A percentile compares a stretch with the other conserved stretches of the same genome.
These are phyloP conservation scores for Gymnothorax reevesii DNA, from an alignment of 2,797 vertebrate genomes.

Conservation along the genomic window DNA sequence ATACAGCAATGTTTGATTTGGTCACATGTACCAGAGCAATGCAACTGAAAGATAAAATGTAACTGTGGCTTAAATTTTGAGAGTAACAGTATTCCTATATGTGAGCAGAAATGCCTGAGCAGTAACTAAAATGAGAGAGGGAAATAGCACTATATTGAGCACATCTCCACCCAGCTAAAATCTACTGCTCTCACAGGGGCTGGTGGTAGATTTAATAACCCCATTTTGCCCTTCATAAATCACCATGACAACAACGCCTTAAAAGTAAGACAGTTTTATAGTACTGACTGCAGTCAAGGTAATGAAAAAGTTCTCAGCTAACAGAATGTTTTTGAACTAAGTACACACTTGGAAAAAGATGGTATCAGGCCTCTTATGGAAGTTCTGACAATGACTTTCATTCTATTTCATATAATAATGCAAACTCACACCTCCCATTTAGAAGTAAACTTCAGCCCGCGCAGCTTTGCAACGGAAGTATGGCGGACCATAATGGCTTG, in stretches of 20 bases:
- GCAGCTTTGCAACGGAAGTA: too few species aligned
- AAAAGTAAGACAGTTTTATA: not conserved
- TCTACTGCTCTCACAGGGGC: not conserved
- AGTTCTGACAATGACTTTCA: not conserved
- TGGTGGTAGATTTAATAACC: not conserved
- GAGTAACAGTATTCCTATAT: not conserved
- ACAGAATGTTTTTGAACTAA: not conserved
- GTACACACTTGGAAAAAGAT: not conserved
- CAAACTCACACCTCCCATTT: not conserved
- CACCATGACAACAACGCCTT: not conserved
- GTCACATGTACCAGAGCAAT: not conserved
- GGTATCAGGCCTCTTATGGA: not conserved
- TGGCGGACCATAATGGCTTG: too few species aligned
- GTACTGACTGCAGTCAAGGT: not conserved
- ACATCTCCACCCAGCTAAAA: not conserved
- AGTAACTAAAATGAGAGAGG: not conserved
- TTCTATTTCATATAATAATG: not conserved
- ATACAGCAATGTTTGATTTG: not conserved
- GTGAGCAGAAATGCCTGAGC: not conserved
- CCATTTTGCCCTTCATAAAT: not conserved
- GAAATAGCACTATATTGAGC: not conserved
- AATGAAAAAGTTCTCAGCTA: not conserved
- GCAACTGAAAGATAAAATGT: not conserved
- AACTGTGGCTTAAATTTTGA: not conserved
- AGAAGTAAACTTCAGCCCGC: not conserved